Percentiles rank a stretch among this genome's conserved stretches.
Conservation (phyloP, 2,888 invertebrate genomes). For the Rotaria macrura region DNA sequence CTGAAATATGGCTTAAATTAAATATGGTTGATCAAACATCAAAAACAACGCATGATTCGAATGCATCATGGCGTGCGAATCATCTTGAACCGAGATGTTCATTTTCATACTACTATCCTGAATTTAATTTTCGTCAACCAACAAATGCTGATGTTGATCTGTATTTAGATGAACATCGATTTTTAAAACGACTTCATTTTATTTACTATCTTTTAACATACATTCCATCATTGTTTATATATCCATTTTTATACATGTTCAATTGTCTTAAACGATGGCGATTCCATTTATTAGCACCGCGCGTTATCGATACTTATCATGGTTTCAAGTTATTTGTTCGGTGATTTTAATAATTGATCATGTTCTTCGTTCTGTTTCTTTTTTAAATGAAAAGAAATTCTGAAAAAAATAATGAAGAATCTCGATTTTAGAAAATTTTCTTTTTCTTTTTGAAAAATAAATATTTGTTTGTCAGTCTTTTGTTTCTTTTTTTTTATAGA, state of each 20-base stretch:
- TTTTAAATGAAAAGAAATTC: too few species aligned
- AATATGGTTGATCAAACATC: neutral
- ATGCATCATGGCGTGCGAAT: neutral
- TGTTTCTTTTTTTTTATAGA: neutral
- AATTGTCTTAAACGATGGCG: slow-evolving; percentile 19
- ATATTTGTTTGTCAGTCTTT: neutral
- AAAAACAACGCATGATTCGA: neutral
- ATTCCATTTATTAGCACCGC: neutral
- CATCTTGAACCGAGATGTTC: neutral
- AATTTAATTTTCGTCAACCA: neutral
- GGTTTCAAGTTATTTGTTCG: slow-evolving; percentile 4
- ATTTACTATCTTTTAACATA: neutral
- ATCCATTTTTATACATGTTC: neutral
- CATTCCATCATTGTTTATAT: neutral
- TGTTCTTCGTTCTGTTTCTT: neutral
- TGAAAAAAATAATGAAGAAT: neutral
- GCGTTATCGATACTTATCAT: slow-evolving; percentile 4
- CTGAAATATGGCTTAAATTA: slow-evolving; percentile 5
- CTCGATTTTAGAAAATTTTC: neutral
- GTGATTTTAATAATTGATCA: neutral
- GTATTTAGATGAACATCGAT: neutral
- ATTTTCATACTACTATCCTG: slow-evolving; percentile 14
- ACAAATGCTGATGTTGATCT: neutral
- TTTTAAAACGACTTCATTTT: slow-evolving; percentile 9
- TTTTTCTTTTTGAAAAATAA: too few species aligned